These are phyloP conservation scores for Rhea pennata DNA, from an alignment of 2,113 vertebrate species.

Conservation along the genomic window DNA sequence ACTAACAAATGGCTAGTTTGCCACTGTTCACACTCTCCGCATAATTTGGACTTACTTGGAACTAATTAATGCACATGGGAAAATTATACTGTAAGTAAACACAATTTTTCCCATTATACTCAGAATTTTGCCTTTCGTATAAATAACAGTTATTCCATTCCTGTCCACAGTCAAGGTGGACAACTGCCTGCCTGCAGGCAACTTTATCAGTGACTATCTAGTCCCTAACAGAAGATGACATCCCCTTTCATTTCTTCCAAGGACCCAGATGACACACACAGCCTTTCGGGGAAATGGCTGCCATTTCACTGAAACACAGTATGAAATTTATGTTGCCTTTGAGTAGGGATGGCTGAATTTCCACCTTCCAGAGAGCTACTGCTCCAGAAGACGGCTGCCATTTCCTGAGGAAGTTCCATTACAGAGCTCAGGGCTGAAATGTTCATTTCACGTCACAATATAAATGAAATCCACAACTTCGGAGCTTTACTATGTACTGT, in stretches of 20 bases:
- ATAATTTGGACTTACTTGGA: not conserved
- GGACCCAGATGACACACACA: not conserved
- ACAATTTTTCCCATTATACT: not conserved
- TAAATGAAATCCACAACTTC: not conserved
- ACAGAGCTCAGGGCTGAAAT: not conserved
- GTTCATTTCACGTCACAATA: not conserved
- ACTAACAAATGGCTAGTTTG: not conserved
- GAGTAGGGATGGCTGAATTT: not conserved
- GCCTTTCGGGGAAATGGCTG: not conserved
- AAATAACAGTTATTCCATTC: not conserved
- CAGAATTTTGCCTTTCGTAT: not conserved
- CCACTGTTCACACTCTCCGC: not conserved
- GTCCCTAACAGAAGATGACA: not conserved
- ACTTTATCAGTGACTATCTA: not conserved
- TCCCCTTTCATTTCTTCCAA: not conserved
- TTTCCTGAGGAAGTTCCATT: not conserved
- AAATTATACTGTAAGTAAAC: not conserved
- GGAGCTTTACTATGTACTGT: not conserved
- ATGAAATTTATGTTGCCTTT: not conserved
- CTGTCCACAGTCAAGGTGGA: accelerated
- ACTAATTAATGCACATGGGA: not conserved
- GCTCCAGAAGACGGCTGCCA: not conserved
- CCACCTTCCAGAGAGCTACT: not conserved
- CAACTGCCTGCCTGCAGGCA: not conserved
- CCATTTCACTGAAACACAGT: not conserved